Conservation (phyloP, 2,888 invertebrate species). For the Macaria liturata region DNA sequence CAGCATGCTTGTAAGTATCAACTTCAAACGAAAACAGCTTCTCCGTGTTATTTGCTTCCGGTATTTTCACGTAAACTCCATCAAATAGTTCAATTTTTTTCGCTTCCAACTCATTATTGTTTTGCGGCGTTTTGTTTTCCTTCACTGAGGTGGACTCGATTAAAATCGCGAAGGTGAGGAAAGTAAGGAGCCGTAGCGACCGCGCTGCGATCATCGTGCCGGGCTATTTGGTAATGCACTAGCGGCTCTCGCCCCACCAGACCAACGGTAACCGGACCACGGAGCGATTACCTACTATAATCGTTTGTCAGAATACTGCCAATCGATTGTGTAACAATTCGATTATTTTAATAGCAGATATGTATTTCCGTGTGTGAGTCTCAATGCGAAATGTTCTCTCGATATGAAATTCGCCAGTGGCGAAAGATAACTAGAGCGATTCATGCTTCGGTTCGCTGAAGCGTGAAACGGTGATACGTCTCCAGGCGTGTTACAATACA, state of each 20-base stretch:
- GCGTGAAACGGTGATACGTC: slow-evolving; percentile 12
- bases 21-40: slow-evolving; percentile 65
- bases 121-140: slow-evolving; percentile 23
- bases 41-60: slow-evolving; percentile 47
- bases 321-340: slow-evolving; percentile 13
- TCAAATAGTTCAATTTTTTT: slow-evolving; percentile 61
- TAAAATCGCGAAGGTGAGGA: slow-evolving; percentile 26
- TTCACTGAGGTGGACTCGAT: slow-evolving; percentile 40
- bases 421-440: slow-evolving; percentile 26
- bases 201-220: slow-evolving; percentile 64
- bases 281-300: background rate
- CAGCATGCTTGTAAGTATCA: slow-evolving; percentile 47
- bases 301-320: slow-evolving; percentile 1
- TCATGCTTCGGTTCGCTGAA: slow-evolving; percentile 25
- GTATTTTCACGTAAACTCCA: slow-evolving; percentile 63
- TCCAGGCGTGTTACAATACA: background rate
- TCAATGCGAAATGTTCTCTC: slow-evolving; percentile 23
- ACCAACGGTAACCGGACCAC: slow-evolving; percentile 37
- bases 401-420: slow-evolving; percentile 27
- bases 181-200: slow-evolving; percentile 39
- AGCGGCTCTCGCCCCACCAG: slow-evolving; percentile 42
- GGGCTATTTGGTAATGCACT: slow-evolving; percentile 50
- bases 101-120: slow-evolving; percentile 35
- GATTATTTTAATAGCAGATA: slow-evolving; percentile 1
- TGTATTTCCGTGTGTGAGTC: slow-evolving; percentile 19